Evolutionary conservation across 2,113 vertebrate genomes (phyloP).

Genomic region (Pongo pygmaeus): DNA sequence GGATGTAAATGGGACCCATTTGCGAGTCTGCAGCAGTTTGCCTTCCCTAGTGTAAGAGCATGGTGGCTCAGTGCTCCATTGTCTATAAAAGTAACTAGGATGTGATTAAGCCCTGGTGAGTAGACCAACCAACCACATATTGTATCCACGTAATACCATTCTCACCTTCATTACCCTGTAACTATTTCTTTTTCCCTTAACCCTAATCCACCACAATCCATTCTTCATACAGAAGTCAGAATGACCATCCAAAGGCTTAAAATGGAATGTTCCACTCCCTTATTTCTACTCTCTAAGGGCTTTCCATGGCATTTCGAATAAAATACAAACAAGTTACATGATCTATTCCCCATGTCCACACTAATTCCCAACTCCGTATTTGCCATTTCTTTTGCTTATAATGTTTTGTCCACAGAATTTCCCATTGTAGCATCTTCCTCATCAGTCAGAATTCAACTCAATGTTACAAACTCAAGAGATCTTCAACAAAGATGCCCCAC

Average conservation of each 20-base stretch:
- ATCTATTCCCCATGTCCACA: not conserved
- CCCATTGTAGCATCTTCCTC: not conserved
- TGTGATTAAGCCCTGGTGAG: not conserved
- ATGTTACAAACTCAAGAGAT: not conserved
- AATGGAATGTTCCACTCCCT: not conserved
- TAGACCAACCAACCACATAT: not conserved
- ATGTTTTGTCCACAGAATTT: not conserved
- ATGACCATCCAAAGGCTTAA: not conserved
- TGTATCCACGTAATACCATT: not conserved
- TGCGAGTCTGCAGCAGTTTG: not conserved
- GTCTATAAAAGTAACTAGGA: not conserved
- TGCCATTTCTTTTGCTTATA: not conserved
- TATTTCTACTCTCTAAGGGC: not conserved
- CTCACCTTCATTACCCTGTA: not conserved
- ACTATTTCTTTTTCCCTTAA: not conserved
- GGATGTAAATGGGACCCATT: not conserved
- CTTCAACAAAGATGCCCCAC: not conserved
- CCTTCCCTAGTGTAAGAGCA: not conserved
- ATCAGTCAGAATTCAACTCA: not conserved
- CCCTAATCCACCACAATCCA: not conserved
- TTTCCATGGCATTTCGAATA: slow-evolving; percentile 20
- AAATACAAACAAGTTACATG: not conserved
- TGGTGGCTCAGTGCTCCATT: not conserved
- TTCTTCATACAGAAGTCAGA: not conserved
- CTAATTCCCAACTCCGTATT: not conserved